phyloP scores from a whole-genome alignment of 1,140 invertebrate genomes.

The Eriosoma lanigerum region DNA sequence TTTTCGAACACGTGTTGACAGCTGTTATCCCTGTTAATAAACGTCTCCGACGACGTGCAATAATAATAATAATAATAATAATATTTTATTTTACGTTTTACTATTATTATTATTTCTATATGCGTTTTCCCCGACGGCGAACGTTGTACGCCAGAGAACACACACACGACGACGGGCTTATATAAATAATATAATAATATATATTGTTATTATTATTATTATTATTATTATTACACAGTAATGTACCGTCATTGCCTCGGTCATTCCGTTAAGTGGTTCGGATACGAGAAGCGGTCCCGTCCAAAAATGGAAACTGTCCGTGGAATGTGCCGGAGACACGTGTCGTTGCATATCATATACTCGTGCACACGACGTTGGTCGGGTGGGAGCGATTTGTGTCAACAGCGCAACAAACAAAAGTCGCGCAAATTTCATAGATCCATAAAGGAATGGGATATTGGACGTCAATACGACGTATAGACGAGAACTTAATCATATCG shows the following conservation, averaged over 20 bases:
- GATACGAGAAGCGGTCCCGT: constrained; percentile 13
- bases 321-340: constrained; percentile 35
- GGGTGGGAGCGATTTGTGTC: constrained; percentile 27
- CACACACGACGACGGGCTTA: too few relatives aligned
- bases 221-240: neutral
- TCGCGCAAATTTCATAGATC: too few relatives aligned
- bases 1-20: constrained; percentile 31
- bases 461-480: too few relatives aligned
- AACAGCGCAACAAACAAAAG: constrained; percentile 35
- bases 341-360: neutral
- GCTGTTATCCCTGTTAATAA: constrained; percentile 34
- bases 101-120: neutral
- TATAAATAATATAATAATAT: too few relatives aligned
- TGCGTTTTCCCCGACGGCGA: neutral
- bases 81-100: neutral
- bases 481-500: too few relatives aligned
- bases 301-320: constrained; percentile 27
- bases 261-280: constrained; percentile 38
- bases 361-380: neutral
- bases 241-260: neutral
- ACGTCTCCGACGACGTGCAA: neutral
- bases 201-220: neutral
- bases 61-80: neutral
- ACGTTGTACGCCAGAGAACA: too few relatives aligned
- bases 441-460: too few relatives aligned